Base-by-base conservation (phyloP, 1,140 invertebrate species). In the Metaphire vulgaris region DNA sequence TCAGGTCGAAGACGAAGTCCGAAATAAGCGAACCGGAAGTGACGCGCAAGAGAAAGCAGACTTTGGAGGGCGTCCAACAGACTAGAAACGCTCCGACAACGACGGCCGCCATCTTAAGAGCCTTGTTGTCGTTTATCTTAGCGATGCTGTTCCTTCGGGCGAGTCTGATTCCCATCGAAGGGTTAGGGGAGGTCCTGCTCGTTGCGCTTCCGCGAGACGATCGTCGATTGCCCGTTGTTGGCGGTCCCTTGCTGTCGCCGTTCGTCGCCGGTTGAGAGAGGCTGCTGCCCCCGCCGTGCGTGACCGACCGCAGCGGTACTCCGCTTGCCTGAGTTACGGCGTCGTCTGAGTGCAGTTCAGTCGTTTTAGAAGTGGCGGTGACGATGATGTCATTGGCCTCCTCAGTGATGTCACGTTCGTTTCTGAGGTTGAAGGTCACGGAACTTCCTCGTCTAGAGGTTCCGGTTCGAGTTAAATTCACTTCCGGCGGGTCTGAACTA, bases 71-170 rank as follows among this genome's bases (percentile, higher is more conserved):
- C 74, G 33, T 31, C 74, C 74, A 75, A 26, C 74, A 75, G 15
- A 75, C 2, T 0, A 75, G n/a, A 31, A 75, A 75, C 16, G 74
- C 32, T 28, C 74, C 74, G 32, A 75, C 67, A n/a, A 75, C 74
- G 31, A 34, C 64, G 30, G 65, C 21, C n/a, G 74, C 69, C 74
- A 71, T 71, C 28, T 69, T 67, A 6, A 68, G 26, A 2, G 74
- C 74, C 67, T 75, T 75, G 74, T 75, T 75, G 28, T 75, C 74
- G 1, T 33, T 68, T 2, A 75, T 31, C 67, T 26, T 2, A 14
- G n/a, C n/a, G n/a, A 69, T 26, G 67, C 67, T 69, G 67, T 31
- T 26, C 67, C 67, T 6, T 14, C 67, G 67, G 6, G 6, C n/a
- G 6, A 12, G 67, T 6, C 6, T 21, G 6, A 6, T 21, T 6